A percentile compares a stretch with the other conserved stretches of the same genome.
These are phyloP conservation scores for Cercopithecus mona DNA, from an alignment of 2,113 vertebrate genomes.

Conservation along the genomic window DNA sequence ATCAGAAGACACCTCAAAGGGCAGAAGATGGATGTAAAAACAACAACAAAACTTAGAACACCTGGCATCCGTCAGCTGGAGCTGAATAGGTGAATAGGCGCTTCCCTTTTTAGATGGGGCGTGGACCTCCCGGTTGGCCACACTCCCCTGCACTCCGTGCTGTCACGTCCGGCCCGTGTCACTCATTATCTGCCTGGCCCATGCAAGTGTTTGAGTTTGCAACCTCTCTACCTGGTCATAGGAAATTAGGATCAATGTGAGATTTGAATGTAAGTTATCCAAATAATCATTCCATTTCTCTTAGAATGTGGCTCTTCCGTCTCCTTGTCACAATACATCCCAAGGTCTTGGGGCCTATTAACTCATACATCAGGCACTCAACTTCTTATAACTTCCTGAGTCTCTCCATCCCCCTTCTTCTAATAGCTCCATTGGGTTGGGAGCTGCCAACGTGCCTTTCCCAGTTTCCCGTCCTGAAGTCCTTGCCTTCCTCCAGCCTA, in stretches of 20 bases:
- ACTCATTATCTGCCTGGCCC: background rate
- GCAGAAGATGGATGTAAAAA: too few species aligned
- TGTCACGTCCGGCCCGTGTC: background rate
- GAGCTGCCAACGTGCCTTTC: background rate
- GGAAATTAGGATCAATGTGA: background rate
- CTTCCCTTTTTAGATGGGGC: background rate
- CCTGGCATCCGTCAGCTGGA: background rate
- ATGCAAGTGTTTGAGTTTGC: background rate
- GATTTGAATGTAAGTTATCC: background rate
- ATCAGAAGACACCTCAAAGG: too few species aligned
- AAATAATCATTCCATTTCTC: background rate
- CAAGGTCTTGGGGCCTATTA: background rate
- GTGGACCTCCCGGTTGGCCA: background rate
- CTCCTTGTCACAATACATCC: background rate
- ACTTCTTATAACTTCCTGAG: background rate
- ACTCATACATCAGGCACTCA: background rate
- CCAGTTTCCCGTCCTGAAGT: background rate
- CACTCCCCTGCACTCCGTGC: background rate
- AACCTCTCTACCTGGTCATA: background rate
- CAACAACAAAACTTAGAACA: background rate
- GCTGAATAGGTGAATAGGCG: background rate
- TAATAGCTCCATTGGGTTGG: too few species aligned
- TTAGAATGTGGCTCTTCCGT: background rate
- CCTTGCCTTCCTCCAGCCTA: background rate
- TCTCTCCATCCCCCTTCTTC: background rate